A percentile compares a stretch with the other conserved stretches of the same genome.
phyloP scores from a whole-genome alignment of 2,113 vertebrate species.

The Lasiurus borealis region DNA sequence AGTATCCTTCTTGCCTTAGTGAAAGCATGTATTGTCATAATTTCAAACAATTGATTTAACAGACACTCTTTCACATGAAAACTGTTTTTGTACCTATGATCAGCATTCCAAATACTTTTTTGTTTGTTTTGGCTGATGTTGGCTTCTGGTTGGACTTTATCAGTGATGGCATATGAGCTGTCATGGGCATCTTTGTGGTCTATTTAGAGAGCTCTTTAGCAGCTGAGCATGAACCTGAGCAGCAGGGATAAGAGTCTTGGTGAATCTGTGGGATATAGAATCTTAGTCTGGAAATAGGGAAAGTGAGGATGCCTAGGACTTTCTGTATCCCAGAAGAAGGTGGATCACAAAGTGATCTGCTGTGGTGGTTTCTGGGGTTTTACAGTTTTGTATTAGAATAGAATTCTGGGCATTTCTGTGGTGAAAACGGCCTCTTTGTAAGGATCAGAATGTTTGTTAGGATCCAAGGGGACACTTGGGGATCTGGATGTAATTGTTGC shows the following conservation, averaged over 20 bases:
- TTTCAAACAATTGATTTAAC: background rate
- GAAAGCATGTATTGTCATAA: background rate
- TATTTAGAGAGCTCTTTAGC: background rate
- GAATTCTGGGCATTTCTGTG: background rate
- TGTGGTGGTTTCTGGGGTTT: background rate
- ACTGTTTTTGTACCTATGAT: constrained; percentile 18
- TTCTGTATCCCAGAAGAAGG: background rate
- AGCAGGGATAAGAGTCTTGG: background rate
- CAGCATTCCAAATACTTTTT: background rate
- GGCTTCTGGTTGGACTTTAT: background rate
- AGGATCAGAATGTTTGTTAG: background rate
- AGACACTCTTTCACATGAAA: constrained; percentile 21
- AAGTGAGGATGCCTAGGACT: constrained; percentile 7
- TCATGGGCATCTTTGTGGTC: background rate
- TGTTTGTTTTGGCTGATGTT: background rate
- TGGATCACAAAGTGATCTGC: background rate
- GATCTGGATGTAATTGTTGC: background rate
- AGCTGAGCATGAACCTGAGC: background rate
- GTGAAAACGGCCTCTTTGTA: background rate
- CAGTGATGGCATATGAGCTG: background rate
- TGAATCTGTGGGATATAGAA: background rate
- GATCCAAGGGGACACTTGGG: background rate
- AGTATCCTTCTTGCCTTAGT: background rate
- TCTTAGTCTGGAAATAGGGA: constrained; percentile 3
- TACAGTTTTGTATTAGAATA: background rate